Base-by-base conservation (phyloP, 2,888 invertebrate species). In the Apodemia zela region DNA sequence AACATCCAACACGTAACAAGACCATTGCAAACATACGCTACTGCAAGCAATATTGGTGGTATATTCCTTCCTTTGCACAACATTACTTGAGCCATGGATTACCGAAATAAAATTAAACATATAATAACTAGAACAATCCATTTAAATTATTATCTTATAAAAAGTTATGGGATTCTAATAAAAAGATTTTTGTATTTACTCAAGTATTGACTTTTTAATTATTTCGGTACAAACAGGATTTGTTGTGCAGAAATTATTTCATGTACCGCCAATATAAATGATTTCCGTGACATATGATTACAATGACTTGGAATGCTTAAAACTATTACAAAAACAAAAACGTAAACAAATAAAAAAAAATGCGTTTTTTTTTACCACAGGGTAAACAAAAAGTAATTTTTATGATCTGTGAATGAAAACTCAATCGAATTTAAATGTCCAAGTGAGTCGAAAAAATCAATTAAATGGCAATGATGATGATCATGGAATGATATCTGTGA, bases 1-100 rank as follows among this genome's bases (percentile, higher is more conserved):
- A 89, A 89, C 90, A 91, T 84, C 86, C 78, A 89, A 88, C 89
- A 90, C 75, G 76, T 78, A 87, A 71, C 81, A 76, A 78, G 78
- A 65, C 66, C 66, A 62, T 72, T 73, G 73, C 70, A 68, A 73
- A 62, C 72, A 72, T 63, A 70, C 74, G 67, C 69, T 21, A 65
- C 38, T 21, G 61, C 33, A 60, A 38, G 61, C 64, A 25, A n/a
- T 38, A 66, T 35, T 54, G 54, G 17, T 60, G 38, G 51, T 25
- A 54, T 13, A 54, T 17, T 21, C 25, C 18, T 21, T 42, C 13
- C 33, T 25, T 5, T 15, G 13, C 60, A 15, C 18, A 42, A 42
- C 42, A 42, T 42, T 42, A 60, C 7, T 49, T 7, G 3, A 49
- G 17, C 18, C 18, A 18, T 49, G 49, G 8, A 18, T 21, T 21